Percentiles rank a stretch among this genome's conserved stretches.
phyloP scores from a whole-genome alignment of 2,113 vertebrate species.

The Trichomycterus rosablanca region DNA sequence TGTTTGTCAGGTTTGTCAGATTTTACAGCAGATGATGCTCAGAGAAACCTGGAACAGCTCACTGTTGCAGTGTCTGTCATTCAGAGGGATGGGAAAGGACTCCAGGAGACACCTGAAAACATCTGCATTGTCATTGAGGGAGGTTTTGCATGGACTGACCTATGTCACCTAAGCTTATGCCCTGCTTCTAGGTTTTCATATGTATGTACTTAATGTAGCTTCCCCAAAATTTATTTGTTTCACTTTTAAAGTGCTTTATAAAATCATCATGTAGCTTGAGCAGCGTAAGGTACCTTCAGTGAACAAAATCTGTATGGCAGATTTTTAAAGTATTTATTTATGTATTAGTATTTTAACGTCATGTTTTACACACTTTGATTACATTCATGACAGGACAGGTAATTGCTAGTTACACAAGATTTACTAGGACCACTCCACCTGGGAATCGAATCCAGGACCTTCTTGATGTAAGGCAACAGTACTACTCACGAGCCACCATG shows the following conservation, averaged over 20 bases:
- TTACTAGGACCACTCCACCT: too few relatives aligned
- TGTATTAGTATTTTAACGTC: too few relatives aligned
- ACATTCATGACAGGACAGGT: too few relatives aligned
- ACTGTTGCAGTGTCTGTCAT: slow-evolving; percentile 33
- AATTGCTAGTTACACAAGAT: too few relatives aligned
- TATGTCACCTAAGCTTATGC: slow-evolving; percentile 34
- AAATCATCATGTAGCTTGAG: too few relatives aligned
- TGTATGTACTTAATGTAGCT: slow-evolving; percentile 28
- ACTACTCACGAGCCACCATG: too few relatives aligned
- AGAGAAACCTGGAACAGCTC: slow-evolving; percentile 30
- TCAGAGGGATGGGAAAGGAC: slow-evolving; percentile 21
- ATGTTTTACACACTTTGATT: too few relatives aligned
- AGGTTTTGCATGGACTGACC: too few relatives aligned
- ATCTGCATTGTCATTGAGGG: slow-evolving; percentile 32
- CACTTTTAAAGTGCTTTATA: slow-evolving; percentile 28
- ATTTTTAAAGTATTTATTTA: too few relatives aligned
- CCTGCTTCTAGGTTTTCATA: slow-evolving; percentile 27
- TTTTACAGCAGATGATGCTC: slow-evolving; percentile 12
- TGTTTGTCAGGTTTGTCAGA: slow-evolving; percentile 3
- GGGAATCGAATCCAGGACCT: too few relatives aligned
- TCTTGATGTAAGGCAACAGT: too few relatives aligned
- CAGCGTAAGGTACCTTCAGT: slow-evolving; percentile 26
- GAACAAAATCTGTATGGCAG: slow-evolving; percentile 25
- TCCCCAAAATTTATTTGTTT: slow-evolving; percentile 21
- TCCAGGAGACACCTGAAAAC: slow-evolving; percentile 28